These are phyloP conservation scores for Polia nebulosa DNA, from an alignment of 2,888 invertebrate species.

Conservation along the genomic window DNA sequence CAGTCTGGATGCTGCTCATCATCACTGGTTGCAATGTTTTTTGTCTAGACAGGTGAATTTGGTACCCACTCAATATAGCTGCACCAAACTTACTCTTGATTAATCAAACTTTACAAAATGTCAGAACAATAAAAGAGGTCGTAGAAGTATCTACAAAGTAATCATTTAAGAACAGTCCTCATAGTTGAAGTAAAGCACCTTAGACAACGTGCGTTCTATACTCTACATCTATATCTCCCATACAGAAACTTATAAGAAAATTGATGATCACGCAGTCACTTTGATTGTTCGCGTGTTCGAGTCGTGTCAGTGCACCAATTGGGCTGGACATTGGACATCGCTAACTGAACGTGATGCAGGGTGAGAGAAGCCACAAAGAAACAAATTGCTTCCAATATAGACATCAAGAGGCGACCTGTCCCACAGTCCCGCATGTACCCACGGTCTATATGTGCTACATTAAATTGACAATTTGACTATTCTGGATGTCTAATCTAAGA, in stretches of 20 bases:
- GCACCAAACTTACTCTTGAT: not conserved
- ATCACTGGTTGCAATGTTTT: not conserved
- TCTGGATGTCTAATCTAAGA: slow-evolving; percentile 7
- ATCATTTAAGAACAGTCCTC: too few relatives aligned
- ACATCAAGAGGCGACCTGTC: slow-evolving; percentile 25
- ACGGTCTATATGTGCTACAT: slow-evolving; percentile 13
- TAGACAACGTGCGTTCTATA: not conserved
- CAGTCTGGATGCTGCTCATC: slow-evolving; percentile 1
- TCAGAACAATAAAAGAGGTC: too few relatives aligned
- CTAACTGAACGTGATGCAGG: slow-evolving; percentile 42
- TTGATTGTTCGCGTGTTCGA: slow-evolving; percentile 20
- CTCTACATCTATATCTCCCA: not conserved
- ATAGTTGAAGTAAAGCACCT: not conserved
- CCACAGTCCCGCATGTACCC: slow-evolving; percentile 4
- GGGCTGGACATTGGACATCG: slow-evolving; percentile 42
- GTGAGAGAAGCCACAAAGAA: slow-evolving; percentile 50
- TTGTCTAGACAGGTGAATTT: slow-evolving; percentile 2
- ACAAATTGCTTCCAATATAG: slow-evolving; percentile 62
- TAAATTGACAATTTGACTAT: slow-evolving; percentile 23
- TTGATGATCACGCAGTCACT: slow-evolving; percentile 38
- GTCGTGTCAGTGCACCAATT: slow-evolving; percentile 51
- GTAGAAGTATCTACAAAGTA: too few relatives aligned
- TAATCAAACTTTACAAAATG: too few relatives aligned
- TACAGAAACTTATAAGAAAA: slow-evolving; percentile 23
- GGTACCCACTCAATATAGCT: not conserved